A percentile compares a stretch with the other conserved stretches of the same genome.
These are phyloP conservation scores for Crocallis elinguaria DNA, from an alignment of 2,888 invertebrate genomes.

Conservation along the genomic window DNA sequence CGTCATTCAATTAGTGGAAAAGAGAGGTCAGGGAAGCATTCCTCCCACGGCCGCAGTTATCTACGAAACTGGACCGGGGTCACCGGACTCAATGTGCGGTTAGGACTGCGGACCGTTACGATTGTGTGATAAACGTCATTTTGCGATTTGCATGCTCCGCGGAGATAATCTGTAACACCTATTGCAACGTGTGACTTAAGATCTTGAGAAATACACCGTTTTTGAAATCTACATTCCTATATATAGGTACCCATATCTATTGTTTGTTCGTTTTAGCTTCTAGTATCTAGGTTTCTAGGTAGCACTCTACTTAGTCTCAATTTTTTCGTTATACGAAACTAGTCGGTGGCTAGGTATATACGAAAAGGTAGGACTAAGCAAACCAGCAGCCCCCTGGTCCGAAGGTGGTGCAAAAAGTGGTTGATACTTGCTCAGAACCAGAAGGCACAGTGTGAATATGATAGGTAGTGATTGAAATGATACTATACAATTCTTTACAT, in stretches of 20 bases:
- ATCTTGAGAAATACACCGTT: conserved; percentile 7
- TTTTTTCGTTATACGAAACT: too few relatives aligned
- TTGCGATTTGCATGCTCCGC: conserved; percentile 22
- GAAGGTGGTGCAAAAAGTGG: too few relatives aligned
- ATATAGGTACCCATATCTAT: neutral
- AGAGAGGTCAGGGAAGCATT: conserved; percentile 68
- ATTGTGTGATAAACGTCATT: conserved; percentile 25
- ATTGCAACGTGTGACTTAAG: conserved; percentile 5
- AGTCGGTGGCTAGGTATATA: too few relatives aligned
- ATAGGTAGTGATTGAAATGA: too few relatives aligned
- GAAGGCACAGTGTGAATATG: too few relatives aligned
- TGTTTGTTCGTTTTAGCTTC: neutral
- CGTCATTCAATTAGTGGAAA: conserved; percentile 70
- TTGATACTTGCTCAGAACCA: too few relatives aligned
- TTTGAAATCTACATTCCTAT: conserved; percentile 9
- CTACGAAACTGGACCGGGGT: conserved; percentile 59
- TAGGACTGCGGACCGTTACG: conserved; percentile 22
- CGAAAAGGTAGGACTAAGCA: too few relatives aligned
- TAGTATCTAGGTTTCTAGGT: too few relatives aligned
- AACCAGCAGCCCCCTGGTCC: too few relatives aligned
- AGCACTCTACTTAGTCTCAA: too few relatives aligned
- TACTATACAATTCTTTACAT: too few relatives aligned
- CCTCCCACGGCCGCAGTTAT: conserved; percentile 67
- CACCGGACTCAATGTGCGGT: conserved; percentile 38
- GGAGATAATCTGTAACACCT: conserved; percentile 6